Percentiles rank a stretch among this genome's conserved stretches.
Conservation (phyloP, 1,140 invertebrate genomes). For the Bombus huntii region DNA sequence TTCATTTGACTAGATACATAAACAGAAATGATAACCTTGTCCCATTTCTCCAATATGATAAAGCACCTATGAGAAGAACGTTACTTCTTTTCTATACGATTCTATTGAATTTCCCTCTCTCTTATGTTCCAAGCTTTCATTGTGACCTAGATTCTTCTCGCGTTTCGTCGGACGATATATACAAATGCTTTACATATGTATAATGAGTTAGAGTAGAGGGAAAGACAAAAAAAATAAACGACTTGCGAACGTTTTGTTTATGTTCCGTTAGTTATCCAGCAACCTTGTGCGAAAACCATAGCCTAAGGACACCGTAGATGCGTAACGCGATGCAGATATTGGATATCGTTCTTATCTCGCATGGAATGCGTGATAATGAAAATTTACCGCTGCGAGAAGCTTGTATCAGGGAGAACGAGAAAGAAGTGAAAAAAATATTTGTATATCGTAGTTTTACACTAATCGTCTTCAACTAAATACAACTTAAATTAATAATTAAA, state of each 20-base stretch:
- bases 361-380: conserved; percentile 20
- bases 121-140: conserved; percentile 30
- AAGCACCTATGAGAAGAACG: conserved; percentile 4
- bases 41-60: not conserved
- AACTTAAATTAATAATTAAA: no score
- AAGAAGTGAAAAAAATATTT: not conserved
- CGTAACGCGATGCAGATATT: not conserved
- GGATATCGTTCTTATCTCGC: not conserved
- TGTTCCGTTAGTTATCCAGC: not conserved
- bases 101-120: conserved; percentile 1
- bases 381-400: not conserved
- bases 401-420: not conserved
- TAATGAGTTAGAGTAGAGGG: not conserved
- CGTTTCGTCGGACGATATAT: conserved; percentile 29
- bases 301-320: not conserved
- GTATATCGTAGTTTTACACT: not conserved
- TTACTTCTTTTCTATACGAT: conserved; percentile 1
- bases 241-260: not conserved
- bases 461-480: not conserved
- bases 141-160: conserved; percentile 41
- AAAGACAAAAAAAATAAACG: not conserved
- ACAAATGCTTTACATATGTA: not conserved
- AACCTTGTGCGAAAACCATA: not conserved
- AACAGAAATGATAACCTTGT: conserved; percentile 14
- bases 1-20: not conserved